Evolutionary conservation across 1,140 invertebrate genomes (phyloP), one percentile per base, ranked within the genome.

Genomic region (Diachasmimorpha longicaudata): DNA sequence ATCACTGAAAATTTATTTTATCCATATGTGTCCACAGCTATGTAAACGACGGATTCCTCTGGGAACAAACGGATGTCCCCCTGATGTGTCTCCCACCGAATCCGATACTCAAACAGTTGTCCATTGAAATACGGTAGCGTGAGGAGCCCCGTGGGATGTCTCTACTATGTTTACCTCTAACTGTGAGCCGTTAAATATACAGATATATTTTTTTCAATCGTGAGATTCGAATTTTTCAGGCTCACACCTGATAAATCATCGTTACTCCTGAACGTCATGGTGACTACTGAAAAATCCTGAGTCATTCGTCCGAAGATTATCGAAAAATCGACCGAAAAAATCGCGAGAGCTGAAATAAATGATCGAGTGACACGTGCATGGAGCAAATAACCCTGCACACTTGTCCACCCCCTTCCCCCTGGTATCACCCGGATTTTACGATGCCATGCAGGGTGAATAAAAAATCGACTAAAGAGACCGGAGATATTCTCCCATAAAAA

Each of bases 141-240:
- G 58, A 63, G 48, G 48, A 63, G 11, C 58, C 58, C 58, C 19
- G 23, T 63, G 58, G 58, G 58, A 63, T 63, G 58, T 25, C 58
- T 63, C 52, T 58, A 58, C n/a, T 3, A 14, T 63, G 58, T 63
- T 63, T 63, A 63, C 58, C 23, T 25, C 19, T 13, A 23, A 63
- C 58, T 63, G 58, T 63, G 58, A 63, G 19, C 58, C 58, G 58
- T 63, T 63, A 31, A 63, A 63, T 63, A 63, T 63, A 63, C 58
- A 63, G 58, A 31, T 25, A 4, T 23, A 3, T 63, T 63, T 63
- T 63, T 63, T 63, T 25, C 58, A 63, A 63, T 25, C 19, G 10
- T 23, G 11, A 31, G 58, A 63, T 63, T 63, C 9, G 5, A 23
- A 63, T 63, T 63, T 63, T 14, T 63, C 58, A 4, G 1, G 4